These are phyloP conservation scores for Oplegnathus fasciatus DNA, from an alignment of 2,113 vertebrate genomes.

Conservation along the genomic window DNA sequence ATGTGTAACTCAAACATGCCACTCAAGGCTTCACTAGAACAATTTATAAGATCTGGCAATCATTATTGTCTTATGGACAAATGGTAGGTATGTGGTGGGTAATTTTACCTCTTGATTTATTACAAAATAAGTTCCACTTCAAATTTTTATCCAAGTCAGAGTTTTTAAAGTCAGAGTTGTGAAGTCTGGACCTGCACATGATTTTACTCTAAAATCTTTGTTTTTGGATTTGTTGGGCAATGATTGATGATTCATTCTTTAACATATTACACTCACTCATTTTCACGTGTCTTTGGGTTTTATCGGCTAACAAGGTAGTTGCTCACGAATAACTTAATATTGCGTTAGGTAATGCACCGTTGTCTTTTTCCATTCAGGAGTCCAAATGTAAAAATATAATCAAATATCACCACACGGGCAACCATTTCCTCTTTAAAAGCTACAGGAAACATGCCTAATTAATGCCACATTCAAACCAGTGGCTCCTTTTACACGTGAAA, in stretches of 20 bases:
- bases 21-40: too few relatives aligned
- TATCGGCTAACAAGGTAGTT: neutral
- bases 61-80: too few relatives aligned
- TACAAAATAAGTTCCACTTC: neutral
- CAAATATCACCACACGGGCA: neutral
- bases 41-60: too few relatives aligned
- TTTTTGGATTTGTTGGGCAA: neutral
- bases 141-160: too few relatives aligned
- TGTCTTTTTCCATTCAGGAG: neutral
- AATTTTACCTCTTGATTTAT: neutral
- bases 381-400: neutral
- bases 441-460: neutral
- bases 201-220: too few relatives aligned
- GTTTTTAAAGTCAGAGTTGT: too few relatives aligned
- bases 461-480: neutral
- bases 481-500: neutral
- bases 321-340: neutral
- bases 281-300: neutral
- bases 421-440: neutral
- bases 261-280: neutral
- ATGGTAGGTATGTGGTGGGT: neutral
- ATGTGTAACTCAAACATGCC: neutral
- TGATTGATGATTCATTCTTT: neutral
- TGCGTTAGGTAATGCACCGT: neutral
- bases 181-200: too few relatives aligned